Percentiles rank a stretch among this genome's conserved stretches.
These are phyloP conservation scores for Balanococcus diminutus DNA, from an alignment of 2,888 invertebrate genomes.

Conservation along the genomic window DNA sequence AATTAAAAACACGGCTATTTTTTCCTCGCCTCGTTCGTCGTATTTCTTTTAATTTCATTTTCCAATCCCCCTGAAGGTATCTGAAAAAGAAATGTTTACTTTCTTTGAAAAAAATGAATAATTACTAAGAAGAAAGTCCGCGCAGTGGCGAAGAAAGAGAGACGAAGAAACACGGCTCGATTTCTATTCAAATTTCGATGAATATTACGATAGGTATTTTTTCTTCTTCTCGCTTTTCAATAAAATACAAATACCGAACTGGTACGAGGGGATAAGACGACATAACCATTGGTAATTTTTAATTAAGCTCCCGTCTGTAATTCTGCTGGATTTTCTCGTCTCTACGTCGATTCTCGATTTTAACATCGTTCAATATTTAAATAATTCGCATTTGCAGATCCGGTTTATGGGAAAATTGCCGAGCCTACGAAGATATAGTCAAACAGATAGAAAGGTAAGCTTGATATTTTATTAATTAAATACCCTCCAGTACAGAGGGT, in stretches of 20 bases:
- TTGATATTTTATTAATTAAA: conserved; percentile 35
- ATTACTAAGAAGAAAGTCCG: conserved; percentile 38
- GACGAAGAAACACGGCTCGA: neutral
- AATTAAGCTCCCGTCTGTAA: neutral
- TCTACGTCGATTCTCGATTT: neutral
- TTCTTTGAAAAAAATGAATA: conserved; percentile 55
- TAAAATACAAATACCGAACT: neutral
- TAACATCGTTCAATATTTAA: neutral
- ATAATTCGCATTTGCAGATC: conserved; percentile 68
- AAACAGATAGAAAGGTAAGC: conserved; percentile 92
- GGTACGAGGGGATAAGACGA: neutral
- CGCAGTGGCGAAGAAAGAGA: neutral
- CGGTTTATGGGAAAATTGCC: conserved; percentile 93
- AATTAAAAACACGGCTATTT: conserved; percentile 45
- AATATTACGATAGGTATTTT: conserved; percentile 32
- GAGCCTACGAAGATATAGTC: conserved; percentile 93
- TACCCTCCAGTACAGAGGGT: neutral
- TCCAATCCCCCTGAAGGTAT: conserved; percentile 45
- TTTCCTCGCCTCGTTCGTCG: conserved; percentile 42
- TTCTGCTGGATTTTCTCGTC: neutral
- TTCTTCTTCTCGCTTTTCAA: conserved; percentile 1
- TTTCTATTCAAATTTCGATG: conserved; percentile 46
- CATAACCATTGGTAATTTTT: conserved; percentile 3
- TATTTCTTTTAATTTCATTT: conserved; percentile 36
- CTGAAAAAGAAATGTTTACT: conserved; percentile 49